Evolutionary conservation across 2,888 invertebrate species (phyloP), one percentile per base, ranked within the genome.

Genomic region (Perizoma affinitatum): DNA sequence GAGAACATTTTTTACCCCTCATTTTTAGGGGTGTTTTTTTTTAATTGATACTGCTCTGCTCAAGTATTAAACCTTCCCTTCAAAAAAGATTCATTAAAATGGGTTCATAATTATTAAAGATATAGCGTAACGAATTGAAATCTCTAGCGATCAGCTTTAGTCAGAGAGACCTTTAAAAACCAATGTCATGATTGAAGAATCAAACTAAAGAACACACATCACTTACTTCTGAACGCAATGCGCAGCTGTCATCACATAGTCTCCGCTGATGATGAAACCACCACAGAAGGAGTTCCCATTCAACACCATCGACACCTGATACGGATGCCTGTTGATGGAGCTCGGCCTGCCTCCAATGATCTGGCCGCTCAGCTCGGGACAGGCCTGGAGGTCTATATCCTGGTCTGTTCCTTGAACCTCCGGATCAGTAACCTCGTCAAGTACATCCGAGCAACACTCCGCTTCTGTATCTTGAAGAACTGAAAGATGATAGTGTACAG

Each of bases 221-320:
- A 84, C 90, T 87, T 82, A 92, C 92, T 89, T 88, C 63, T 83
- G 84, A 0, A 93, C 87, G 59, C 92, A 92, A 74, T 92, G 92
- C 4, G 92, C 92, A 0, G 92, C 92, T 0, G 93, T 92, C 60
- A 92, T 63, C 51, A 92, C 87, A 60, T 86, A 86, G 44, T 86
- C 81, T 22, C 68, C 73, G 62, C 91, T 87, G 69, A 93, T 83
- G 58, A 93, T 87, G 67, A 92, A 91, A 0, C 93, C 93, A 9
- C 93, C 92, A 61, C 92, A 93, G 72, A 92, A 91, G 0, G 91
- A 88, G 74, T 88, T 92, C 0, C 89, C 84, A 58, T 92, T 92
- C 5, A 91, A 63, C 43, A 92, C 84, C 88, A 93, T 90, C 0
- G 90, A 89, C 61, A 87, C 92, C 68, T 89, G 88, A 62, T 84